phyloP scores from a whole-genome alignment of 2,888 invertebrate species.

The Epinotia brunnichana region DNA sequence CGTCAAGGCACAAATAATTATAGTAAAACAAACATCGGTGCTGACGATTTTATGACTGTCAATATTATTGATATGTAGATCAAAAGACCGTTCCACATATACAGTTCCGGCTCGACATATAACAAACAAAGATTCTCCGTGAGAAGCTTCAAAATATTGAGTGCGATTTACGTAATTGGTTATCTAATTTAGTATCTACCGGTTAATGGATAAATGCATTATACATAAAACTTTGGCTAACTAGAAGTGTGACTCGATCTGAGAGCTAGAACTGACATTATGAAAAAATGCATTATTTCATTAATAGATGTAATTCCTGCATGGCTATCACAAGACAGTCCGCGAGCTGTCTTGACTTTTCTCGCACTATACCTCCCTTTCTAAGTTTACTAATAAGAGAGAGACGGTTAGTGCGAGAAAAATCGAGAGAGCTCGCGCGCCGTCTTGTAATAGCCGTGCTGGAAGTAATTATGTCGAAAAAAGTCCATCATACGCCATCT shows the following conservation, averaged over 20 bases:
- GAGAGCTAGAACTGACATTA: not conserved
- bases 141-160: slow-evolving; percentile 20
- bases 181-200: slow-evolving; percentile 18
- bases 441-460: no score
- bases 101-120: slow-evolving; percentile 46
- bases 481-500: slow-evolving; percentile 17
- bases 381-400: no score
- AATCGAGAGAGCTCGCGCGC: no score
- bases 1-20: slow-evolving; percentile 31
- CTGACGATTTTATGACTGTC: slow-evolving; percentile 58
- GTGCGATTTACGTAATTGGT: slow-evolving; percentile 20
- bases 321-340: no score
- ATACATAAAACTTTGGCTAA: not conserved
- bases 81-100: slow-evolving; percentile 59
- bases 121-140: slow-evolving; percentile 26
- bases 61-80: slow-evolving; percentile 71
- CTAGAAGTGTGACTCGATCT: not conserved
- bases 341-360: no score
- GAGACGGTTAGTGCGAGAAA: no score
- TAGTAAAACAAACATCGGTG: slow-evolving; percentile 49
- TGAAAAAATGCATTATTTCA: slow-evolving; percentile 11
- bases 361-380: no score
- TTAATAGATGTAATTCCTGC: slow-evolving; percentile 19
- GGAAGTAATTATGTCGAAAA: slow-evolving; percentile 19
- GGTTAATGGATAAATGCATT: slow-evolving; percentile 24